phyloP scores from a whole-genome alignment of 2,797 vertebrate species.

The Melanitta fusca region DNA sequence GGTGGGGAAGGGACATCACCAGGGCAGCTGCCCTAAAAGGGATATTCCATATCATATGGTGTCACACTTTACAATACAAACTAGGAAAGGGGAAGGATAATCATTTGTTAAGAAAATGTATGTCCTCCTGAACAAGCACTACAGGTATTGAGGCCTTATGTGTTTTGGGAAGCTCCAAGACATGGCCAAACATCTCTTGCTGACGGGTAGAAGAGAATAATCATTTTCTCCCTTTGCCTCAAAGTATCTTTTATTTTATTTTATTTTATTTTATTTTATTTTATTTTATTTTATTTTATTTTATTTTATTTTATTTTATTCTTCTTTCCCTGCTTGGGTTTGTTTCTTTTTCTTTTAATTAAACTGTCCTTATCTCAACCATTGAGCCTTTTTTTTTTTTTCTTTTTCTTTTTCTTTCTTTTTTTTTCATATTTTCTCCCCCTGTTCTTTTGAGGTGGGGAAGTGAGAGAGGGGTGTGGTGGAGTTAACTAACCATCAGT shows the following conservation, averaged over 20 bases:
- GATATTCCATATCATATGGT: background rate
- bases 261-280: background rate
- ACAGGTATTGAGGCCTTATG: background rate
- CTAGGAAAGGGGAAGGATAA: background rate
- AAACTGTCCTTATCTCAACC: background rate
- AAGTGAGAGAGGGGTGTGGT: background rate
- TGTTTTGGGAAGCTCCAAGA: background rate
- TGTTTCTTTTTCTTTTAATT: background rate
- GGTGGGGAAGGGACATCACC: background rate
- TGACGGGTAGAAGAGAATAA: background rate
- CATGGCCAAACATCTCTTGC: background rate
- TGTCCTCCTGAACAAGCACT: background rate
- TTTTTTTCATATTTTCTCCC: background rate
- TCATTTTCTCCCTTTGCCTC: background rate
- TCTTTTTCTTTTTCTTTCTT: too few relatives aligned
- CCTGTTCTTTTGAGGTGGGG: background rate
- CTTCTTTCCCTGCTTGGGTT: too few relatives aligned
- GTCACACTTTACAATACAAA: background rate
- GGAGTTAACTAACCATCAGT: background rate
- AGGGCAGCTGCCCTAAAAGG: background rate
- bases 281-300: too few relatives aligned
- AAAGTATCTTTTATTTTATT: background rate
- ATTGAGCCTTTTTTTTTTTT: background rate
- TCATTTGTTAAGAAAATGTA: background rate
- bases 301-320: too few relatives aligned